Base-by-base conservation (phyloP, 2,888 invertebrate species). In the Cephus rjabovi region DNA sequence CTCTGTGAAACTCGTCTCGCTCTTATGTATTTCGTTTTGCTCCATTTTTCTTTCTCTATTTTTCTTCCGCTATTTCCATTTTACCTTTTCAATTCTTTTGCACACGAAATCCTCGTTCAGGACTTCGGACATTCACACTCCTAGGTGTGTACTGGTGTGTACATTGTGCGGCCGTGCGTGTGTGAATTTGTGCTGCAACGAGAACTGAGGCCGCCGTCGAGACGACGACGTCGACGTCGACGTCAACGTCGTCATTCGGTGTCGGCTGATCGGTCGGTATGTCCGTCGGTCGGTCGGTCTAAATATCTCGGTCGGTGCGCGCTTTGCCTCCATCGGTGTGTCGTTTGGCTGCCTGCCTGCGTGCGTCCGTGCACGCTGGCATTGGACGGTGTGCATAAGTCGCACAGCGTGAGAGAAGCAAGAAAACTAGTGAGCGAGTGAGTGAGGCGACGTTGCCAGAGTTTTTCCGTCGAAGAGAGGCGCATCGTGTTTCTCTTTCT, bases 391-490 rank as follows among this genome's bases (percentile, higher is more conserved):
- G 77, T 79, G 69, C 73, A 75, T 74, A 70, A 74, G 76, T 70
- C 76, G n/a, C 71, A 77, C 70, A 75, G 79, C 79, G 73, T 68
- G 56, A 76, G 30, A 31, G 33, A 33, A 70, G 30, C 40, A 70
- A 70, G 70, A 31, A 33, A 70, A 33, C 70, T 80, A 77, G 77
- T 77, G 81, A 81, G 80, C 70, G 81, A 85, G 87, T 81, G 84
- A 85, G 86, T 79, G 84, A 85, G 83, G 88, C 88, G 86, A 88
- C 88, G 88, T 88, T 88, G 88, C 88, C 88, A 86, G 86, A 86
- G 87, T 84, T 85, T 84, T 83, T 83, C 83, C 83, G 30, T 70
- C 70, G 31, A 31, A 70, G 70, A 70, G 33, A 30, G 31, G 31
- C 70, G 70, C 70, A 70, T 30, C 70, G 33, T 33, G 15, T 40